Base-by-base conservation (phyloP, 2,888 invertebrate genomes). In the Eupithecia inturbata region DNA sequence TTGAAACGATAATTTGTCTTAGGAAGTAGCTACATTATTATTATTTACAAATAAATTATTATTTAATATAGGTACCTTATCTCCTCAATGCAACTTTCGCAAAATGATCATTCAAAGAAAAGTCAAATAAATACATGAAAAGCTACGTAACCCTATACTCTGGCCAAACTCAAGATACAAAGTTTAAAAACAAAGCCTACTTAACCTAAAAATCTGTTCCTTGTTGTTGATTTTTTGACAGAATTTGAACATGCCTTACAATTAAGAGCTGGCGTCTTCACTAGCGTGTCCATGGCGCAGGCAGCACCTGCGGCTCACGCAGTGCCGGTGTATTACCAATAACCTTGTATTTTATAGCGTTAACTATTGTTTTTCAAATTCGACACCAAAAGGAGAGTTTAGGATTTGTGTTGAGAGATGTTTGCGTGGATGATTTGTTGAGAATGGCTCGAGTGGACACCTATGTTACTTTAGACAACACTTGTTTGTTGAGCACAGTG, bases 1-100 rank as follows among this genome's bases (percentile, higher is more conserved):
- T 83, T 82, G 78, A 66, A 73, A 74, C 22, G 3, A 71, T 26
- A 28, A 26, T 16, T 62, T 19, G 31, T 19, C 19, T 57, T 57
- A 68, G 10, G 64, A 64, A 68, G 57, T 67, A 63, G 0, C 1
- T 60, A 67, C 14, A 67, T 62, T 70, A n/a, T n/a, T 62, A 73
- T 67, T 74, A 75, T 70, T 71, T 76, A 41, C 53, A 66, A 41
- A 12, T 75, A 67, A 80, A 68, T 70, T 33, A 68, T 53, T 53
- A 10, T 49, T 49, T n/a, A 53, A 53, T 22, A 45, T 7, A 53
- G 10, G 10, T 3, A 22, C 6, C 22, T 5, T 14, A 49, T 31
- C 12, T 68, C 10, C 53, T 45, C 2, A 31, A n/a, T 0, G 12
- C 22, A 10, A 53, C 28, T 7, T 60, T 60, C 60, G 28, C 28